Evolutionary conservation across 2,113 vertebrate species (phyloP), one percentile per base, ranked within the genome.

Genomic region (Scomber colias): DNA sequence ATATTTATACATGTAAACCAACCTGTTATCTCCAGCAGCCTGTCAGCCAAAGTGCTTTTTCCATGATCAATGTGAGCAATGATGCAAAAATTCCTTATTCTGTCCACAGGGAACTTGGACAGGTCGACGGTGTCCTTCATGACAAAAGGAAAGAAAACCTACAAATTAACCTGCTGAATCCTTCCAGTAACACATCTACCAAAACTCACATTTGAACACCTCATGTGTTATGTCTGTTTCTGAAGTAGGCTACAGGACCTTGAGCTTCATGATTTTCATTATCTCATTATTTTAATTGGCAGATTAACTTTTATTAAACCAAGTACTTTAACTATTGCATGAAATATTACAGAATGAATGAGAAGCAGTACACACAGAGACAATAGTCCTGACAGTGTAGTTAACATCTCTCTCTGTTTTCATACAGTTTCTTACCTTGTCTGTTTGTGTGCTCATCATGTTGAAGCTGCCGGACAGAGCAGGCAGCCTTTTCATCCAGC

Each of bases 41-140:
- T 94, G 91, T 99, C 98, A 50, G 98, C 98, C 76, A 99, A 86
- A 6, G 98, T 99, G 91, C 98, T 99, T 94, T 99, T 99, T 35
- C 98, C 98, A 86, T 99, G 98, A 88, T 99, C 98, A 72, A 99
- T 97, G 0, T 99, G 98, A 75, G 98, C 98, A 70, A 99, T 96
- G 83, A 99, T 99, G 89, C 97, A 96, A 89, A 99, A 99, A 93
- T 99, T 98, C 75, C 97, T 95, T 92, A 96, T 97, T 85, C 90
- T 96, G 85, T 98, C 97, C 71, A 92, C 95, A 45, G 96, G 93
- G 77, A 98, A 99, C 4, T 45, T 71, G 0, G 96, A 96, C 93
- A 97, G 93, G 89, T 99, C 97, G 44, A 96, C 4, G 16, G 84
- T 79, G 71, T 96, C 96, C 96, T 98, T 89, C 48, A 94, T 92